These are phyloP conservation scores for Strongylocentrotus purpuratus DNA, from an alignment of 35 echinoderm and acorn worm species.

Conservation along the genomic window DNA sequence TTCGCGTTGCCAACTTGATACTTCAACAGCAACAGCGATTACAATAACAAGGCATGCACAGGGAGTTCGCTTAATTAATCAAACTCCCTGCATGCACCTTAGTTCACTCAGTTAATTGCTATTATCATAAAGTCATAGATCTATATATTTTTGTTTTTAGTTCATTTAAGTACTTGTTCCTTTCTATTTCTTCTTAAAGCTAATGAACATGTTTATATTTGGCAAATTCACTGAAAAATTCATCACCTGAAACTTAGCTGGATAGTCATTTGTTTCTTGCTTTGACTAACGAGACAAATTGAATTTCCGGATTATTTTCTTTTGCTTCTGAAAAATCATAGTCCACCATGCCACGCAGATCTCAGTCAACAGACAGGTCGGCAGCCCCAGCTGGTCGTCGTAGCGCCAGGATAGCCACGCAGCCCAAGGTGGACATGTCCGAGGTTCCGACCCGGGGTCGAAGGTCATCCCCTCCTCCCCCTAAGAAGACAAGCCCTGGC, in stretches of 20 bases:
- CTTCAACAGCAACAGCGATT: no score
- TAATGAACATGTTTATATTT: no score
- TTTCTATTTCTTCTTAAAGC: neutral
- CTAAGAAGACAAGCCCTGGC: constrained; percentile 26
- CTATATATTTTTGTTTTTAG: neutral
- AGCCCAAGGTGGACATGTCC: constrained; percentile 44
- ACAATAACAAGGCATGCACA: no score
- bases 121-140: neutral
- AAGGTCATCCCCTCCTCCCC: constrained; percentile 31
- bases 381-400: constrained; percentile 31
- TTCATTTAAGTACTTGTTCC: neutral
- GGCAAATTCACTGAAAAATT: no score
- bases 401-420: constrained; percentile 16
- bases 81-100: no score
- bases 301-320: no score
- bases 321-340: no score
- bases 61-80: neutral
- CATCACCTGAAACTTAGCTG: no score
- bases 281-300: no score
- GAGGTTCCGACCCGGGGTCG: constrained; percentile 24
- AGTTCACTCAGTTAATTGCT: neutral
- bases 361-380: neutral
- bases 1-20: no score
- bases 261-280: no score
- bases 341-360: constrained; percentile 31